phyloP scores from a whole-genome alignment of 2,113 vertebrate genomes.

The Seriola dumerili region DNA sequence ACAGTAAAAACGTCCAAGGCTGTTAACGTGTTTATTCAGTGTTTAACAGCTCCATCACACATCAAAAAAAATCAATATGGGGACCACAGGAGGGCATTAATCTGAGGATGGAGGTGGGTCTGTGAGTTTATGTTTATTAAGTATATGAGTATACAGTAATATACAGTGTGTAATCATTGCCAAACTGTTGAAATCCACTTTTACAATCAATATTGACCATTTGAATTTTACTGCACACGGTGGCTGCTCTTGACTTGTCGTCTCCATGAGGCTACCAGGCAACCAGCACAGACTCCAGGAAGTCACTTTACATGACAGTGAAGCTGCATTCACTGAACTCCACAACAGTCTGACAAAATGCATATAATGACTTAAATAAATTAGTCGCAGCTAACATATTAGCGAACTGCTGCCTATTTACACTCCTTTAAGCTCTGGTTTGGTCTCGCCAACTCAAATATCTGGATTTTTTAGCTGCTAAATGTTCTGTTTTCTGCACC shows the following conservation, averaged over 20 bases:
- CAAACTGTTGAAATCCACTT: slow-evolving; percentile 21
- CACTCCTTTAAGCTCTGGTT: too few species aligned
- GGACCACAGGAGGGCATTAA: slow-evolving; percentile 24
- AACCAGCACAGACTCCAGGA: not conserved
- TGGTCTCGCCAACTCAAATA: not conserved
- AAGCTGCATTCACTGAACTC: not conserved
- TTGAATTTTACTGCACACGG: not conserved
- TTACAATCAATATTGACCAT: slow-evolving; percentile 11
- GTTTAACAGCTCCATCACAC: slow-evolving; percentile 39
- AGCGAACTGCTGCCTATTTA: too few species aligned
- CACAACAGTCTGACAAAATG: not conserved
- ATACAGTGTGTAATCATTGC: slow-evolving; percentile 10
- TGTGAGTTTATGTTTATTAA: slow-evolving; percentile 5
- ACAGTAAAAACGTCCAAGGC: not conserved
- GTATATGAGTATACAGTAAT: slow-evolving; percentile 19
- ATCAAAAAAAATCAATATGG: slow-evolving; percentile 21
- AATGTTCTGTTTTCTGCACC: not conserved
- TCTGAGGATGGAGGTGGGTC: not conserved
- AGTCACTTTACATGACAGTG: not conserved
- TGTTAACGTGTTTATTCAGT: slow-evolving; percentile 17
- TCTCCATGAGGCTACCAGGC: not conserved
- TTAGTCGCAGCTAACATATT: not conserved
- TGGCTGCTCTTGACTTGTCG: too few species aligned
- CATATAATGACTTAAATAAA: not conserved
- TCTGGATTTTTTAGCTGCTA: not conserved